Conservation (phyloP, 1,140 invertebrate species). For the Euura lappo region DNA sequence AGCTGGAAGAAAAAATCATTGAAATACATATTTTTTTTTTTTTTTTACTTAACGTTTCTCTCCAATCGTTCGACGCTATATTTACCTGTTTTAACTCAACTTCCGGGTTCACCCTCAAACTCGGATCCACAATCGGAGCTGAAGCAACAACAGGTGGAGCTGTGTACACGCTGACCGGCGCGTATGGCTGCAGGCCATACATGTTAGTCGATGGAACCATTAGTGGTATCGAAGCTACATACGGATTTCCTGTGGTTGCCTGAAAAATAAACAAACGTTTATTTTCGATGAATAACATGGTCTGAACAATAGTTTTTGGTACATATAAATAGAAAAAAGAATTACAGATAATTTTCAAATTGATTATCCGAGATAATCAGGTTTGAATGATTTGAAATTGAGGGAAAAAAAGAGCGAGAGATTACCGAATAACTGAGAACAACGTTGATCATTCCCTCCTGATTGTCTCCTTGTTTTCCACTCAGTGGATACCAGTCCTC, state of each 20-base stretch:
- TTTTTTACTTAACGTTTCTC: background rate
- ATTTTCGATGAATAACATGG: background rate
- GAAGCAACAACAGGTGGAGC: conserved; percentile 43
- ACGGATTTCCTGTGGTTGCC: conserved; percentile 33
- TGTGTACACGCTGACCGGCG: conserved; percentile 59
- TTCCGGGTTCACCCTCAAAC: conserved; percentile 61
- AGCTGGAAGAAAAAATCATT: conserved; percentile 66
- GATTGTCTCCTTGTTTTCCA: conserved; percentile 91
- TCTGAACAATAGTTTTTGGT: too few species aligned
- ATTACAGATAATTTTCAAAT: background rate
- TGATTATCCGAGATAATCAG: too few species aligned
- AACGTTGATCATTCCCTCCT: conserved; percentile 87
- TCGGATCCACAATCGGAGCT: conserved; percentile 51
- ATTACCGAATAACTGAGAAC: conserved; percentile 80
- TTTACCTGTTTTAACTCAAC: conserved; percentile 79
- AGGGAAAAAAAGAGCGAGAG: conserved; percentile 4
- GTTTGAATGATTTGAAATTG: too few species aligned
- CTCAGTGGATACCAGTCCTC: conserved; percentile 94
- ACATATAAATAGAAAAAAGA: background rate
- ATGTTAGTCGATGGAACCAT: conserved; percentile 66
- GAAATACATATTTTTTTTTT: conserved; percentile 22
- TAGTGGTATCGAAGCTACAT: conserved; percentile 58
- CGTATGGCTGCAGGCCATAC: conserved; percentile 48
- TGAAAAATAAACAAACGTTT: background rate
- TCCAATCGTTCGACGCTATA: background rate